Conservation (phyloP, 2,888 invertebrate species). For the Drosophila phalerata region DNA sequence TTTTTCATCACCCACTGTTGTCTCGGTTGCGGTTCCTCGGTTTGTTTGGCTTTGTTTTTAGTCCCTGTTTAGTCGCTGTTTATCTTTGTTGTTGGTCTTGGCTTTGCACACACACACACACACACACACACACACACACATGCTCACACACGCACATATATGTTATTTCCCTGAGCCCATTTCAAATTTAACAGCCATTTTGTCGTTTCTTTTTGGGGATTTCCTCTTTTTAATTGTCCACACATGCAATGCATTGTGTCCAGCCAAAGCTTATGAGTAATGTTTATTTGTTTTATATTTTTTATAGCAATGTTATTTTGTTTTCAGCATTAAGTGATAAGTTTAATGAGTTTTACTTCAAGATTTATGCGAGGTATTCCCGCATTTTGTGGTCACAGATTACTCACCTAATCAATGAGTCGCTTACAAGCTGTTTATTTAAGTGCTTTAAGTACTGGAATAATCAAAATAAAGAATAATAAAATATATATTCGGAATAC, state of each 20-base stretch:
- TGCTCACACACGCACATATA: not conserved
- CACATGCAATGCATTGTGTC: conserved; percentile 55
- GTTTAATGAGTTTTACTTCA: conserved; percentile 58
- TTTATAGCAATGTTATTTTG: conserved; percentile 54
- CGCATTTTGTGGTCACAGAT: conserved; percentile 19
- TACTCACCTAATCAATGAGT: conserved; percentile 51
- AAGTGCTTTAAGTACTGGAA: conserved; percentile 23
- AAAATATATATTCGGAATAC: not conserved
- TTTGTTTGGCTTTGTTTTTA: conserved; percentile 64
- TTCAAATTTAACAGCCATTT: conserved; percentile 66
- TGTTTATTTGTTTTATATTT: conserved; percentile 52
- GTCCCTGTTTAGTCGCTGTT: conserved; percentile 65
- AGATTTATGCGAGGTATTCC: conserved; percentile 38
- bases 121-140: conserved; percentile 4
- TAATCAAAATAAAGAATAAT: too few relatives aligned
- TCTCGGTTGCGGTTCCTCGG: conserved; percentile 50
- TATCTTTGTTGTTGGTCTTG: conserved; percentile 49
- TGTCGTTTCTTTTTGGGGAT: conserved; percentile 30
- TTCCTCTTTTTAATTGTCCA: conserved; percentile 60
- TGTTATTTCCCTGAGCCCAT: conserved; percentile 38
- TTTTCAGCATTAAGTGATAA: conserved; percentile 58
- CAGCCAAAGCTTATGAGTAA: conserved; percentile 55
- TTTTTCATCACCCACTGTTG: not conserved
- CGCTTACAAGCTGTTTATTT: conserved; percentile 32
- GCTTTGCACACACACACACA: conserved; percentile 33